Evolutionary conservation across 2,797 vertebrate species (phyloP), one percentile per base, ranked within the genome.

Genomic region (Alectoris magna): DNA sequence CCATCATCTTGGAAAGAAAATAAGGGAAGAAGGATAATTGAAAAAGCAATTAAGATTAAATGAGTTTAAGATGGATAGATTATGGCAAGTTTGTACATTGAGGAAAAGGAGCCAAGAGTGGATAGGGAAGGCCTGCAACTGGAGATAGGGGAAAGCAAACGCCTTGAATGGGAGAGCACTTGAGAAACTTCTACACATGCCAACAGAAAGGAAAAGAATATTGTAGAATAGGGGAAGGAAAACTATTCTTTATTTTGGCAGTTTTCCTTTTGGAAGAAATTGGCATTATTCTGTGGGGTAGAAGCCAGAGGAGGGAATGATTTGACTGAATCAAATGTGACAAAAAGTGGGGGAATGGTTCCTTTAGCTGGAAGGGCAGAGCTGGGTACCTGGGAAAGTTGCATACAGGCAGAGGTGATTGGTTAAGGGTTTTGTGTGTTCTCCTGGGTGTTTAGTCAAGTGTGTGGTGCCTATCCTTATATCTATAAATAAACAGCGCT

Each of bases 211-310:
- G 58, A 39, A 72, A 41, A 62, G 6, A 43, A n/a, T 81, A 4
- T 21, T 74, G 14, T 31, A 66, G 36, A 89, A 59, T 12, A 38
- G 44, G 39, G 36, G 51, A 88, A 67, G 14, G 22, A 76, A 27
- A 84, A 66, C 5, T 49, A 11, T n/a, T 72, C 10, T 48, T 31
- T 73, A 19, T 39, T 85, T 69, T 83, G 14, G 11, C 39, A 31
- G 79, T 58, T 62, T 87, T 91, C 19, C 36, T 85, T 84, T 81
- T 76, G 39, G 41, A 67, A 91, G 46, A 86, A 93, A 13, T 14
- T 41, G 38, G 1, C 22, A 17, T 14, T 48, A 13, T 64, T 66
- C 38, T 66, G 49, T 26, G 46, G 26, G 19, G 14, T 74, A 39
- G 75, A 12, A 73, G 58, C 67, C n/a, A 73, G 49, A 77, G 66